These are phyloP conservation scores for Morelia viridis DNA, from an alignment of 2,797 vertebrate genomes.

Conservation along the genomic window DNA sequence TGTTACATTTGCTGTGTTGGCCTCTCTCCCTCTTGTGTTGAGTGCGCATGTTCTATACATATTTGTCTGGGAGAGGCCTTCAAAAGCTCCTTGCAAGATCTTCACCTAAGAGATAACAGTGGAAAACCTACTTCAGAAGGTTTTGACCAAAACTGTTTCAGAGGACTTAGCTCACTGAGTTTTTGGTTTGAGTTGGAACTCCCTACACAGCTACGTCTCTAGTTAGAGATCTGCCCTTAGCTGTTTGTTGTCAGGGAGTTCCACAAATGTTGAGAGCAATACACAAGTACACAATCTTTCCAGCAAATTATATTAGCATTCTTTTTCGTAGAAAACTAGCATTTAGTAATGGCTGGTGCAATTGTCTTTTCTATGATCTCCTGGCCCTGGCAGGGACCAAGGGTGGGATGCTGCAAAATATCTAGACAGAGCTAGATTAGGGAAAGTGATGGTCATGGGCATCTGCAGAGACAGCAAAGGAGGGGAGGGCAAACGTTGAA, in stretches of 20 bases:
- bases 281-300: not conserved
- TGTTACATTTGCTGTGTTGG: not conserved
- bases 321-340: not conserved
- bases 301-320: not conserved
- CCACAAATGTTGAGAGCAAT: not conserved
- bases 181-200: not conserved
- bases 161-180: not conserved
- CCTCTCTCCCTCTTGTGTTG: not conserved
- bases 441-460: too few relatives aligned
- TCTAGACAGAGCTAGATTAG: too few relatives aligned
- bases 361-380: not conserved
- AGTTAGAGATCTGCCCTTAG: not conserved
- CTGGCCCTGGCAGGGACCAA: not conserved
- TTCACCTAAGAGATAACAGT: not conserved
- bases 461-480: too few relatives aligned
- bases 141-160: not conserved
- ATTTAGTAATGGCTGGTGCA: not conserved
- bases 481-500: too few relatives aligned
- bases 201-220: not conserved
- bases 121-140: not conserved
- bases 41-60: not conserved
- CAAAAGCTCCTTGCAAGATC: not conserved
- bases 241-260: not conserved
- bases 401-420: not conserved
- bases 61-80: not conserved